phyloP scores from a whole-genome alignment of 2,888 invertebrate genomes.

The Drosophila borealis region DNA sequence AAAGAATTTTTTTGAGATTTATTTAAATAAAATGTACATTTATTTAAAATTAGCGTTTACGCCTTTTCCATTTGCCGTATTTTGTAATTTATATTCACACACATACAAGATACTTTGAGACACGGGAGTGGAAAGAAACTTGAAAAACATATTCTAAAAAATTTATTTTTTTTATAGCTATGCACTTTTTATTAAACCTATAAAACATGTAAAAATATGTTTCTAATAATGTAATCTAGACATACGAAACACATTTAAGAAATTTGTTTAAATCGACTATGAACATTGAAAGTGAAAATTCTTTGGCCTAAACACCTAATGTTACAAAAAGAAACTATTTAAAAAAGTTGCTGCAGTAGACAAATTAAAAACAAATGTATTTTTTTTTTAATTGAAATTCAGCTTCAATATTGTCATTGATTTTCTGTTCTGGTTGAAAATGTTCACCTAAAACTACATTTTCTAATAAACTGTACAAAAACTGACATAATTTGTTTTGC shows the following conservation, averaged over 20 bases:
- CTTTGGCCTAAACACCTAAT: neutral
- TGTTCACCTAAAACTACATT: neutral
- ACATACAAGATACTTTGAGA: conserved; percentile 86
- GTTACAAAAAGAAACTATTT: neutral
- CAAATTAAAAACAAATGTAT: neutral
- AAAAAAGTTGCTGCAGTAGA: neutral
- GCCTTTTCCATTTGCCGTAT: conserved; percentile 60
- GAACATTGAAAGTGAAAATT: neutral
- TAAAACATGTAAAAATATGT: neutral
- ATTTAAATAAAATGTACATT: conserved; percentile 55
- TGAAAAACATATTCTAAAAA: conserved; percentile 27
- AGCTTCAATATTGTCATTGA: neutral
- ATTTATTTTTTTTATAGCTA: conserved; percentile 7
- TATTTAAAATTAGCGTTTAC: conserved; percentile 26
- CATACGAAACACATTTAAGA: neutral
- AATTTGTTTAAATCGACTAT: neutral
- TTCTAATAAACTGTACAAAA: neutral
- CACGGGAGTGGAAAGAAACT: conserved; percentile 73
- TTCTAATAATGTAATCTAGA: neutral
- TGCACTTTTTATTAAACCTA: conserved; percentile 5
- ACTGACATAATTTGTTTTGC: neutral
- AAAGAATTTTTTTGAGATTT: conserved; percentile 40
- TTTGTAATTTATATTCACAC: conserved; percentile 83
- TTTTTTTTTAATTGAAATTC: no score
- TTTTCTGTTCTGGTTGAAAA: neutral